phyloP scores from a whole-genome alignment of 2,797 vertebrate genomes.

The Enteromius thamalakanensis region DNA sequence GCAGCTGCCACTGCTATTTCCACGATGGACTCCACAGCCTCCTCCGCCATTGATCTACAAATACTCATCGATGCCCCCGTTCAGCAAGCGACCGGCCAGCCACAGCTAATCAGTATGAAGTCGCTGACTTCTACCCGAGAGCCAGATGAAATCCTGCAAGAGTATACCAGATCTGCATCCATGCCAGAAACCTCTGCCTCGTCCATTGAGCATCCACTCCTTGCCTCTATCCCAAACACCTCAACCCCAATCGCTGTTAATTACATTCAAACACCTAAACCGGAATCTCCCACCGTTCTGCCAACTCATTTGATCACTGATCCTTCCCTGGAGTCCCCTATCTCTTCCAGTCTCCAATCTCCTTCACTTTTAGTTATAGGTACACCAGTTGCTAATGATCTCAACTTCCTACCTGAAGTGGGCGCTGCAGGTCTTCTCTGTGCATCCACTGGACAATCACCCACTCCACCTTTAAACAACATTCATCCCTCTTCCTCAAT shows the following conservation, averaged over 20 bases:
- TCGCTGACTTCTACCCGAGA: conserved; percentile 4
- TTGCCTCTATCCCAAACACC: conserved; percentile 60
- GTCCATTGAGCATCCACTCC: conserved; percentile 21
- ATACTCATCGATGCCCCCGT: conserved; percentile 45
- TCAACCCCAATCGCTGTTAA: conserved; percentile 24
- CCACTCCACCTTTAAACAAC: conserved; percentile 30
- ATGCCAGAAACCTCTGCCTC: neutral
- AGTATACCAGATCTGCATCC: conserved; percentile 18
- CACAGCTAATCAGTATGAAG: conserved; percentile 10
- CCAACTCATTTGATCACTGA: neutral
- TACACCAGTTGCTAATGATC: conserved; percentile 51
- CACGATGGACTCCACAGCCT: conserved; percentile 85
- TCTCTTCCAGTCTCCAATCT: conserved; percentile 27
- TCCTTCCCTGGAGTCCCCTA: neutral
- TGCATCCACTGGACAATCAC: conserved; percentile 58
- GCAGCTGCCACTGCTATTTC: conserved; percentile 77
- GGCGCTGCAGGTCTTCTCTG: neutral
- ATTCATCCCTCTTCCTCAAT: neutral
- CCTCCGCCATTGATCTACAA: conserved; percentile 73
- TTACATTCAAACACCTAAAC: neutral
- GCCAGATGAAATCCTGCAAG: conserved; percentile 13
- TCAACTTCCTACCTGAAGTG: neutral
- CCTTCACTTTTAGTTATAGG: conserved; percentile 33
- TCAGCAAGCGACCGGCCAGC: neutral
- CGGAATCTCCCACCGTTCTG: conserved; percentile 37